Percentiles rank a stretch among this genome's conserved stretches.
Evolutionary conservation across 23 tunicate species (phyloP).

Genomic region (Trididemnum clinides): DNA sequence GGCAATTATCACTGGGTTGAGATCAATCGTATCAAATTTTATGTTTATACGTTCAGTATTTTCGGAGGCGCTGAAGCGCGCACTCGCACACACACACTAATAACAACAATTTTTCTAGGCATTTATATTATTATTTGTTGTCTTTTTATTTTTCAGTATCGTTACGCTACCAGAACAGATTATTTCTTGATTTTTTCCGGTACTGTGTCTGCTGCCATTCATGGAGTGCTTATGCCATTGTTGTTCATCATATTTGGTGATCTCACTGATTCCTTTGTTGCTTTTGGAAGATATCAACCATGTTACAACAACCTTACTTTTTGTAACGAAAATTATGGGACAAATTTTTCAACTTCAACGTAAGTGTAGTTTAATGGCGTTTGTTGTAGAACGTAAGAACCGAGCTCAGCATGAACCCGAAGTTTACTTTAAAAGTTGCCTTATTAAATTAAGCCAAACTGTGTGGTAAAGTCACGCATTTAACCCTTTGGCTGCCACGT

Average conservation of each 20-base stretch:
- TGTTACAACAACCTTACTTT: slow-evolving; percentile 42
- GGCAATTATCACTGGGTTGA: too few species aligned
- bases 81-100: too few species aligned
- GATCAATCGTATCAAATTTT: too few species aligned
- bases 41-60: too few species aligned
- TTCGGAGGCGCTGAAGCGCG: too few species aligned
- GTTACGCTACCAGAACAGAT: slow-evolving; percentile 74
- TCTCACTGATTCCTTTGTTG: slow-evolving; percentile 74
- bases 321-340: slow-evolving; percentile 4
- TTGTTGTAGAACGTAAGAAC: too few species aligned
- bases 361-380: not conserved
- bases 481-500: too few species aligned
- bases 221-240: slow-evolving; percentile 91
- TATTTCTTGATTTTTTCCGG: slow-evolving; percentile 63
- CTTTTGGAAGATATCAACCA: slow-evolving; percentile 42
- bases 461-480: too few species aligned
- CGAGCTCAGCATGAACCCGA: too few species aligned
- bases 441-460: too few species aligned
- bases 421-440: too few species aligned
- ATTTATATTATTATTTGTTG: not conserved
- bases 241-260: slow-evolving; percentile 97
- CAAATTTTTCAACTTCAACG: not conserved
- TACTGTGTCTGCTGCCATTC: slow-evolving; percentile 68
- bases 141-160: slow-evolving; percentile 53
- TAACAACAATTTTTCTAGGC: too few species aligned